Conservation (phyloP, 1,140 invertebrate genomes). For the Teleogryllus occipitalis region DNA sequence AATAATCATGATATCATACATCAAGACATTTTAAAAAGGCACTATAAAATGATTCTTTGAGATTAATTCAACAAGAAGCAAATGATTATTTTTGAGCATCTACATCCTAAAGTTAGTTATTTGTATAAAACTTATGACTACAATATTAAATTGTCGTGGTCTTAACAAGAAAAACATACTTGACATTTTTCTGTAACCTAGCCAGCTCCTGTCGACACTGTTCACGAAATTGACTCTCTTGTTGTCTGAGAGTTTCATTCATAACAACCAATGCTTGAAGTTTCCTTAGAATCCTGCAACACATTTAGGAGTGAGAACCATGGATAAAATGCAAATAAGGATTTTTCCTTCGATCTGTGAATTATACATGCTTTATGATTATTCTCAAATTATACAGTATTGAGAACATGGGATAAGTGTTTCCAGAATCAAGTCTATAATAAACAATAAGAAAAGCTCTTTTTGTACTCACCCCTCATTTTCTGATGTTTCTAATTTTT, state of each 20-base stretch:
- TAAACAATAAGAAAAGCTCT: background rate
- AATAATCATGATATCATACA: background rate
- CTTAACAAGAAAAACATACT: constrained; percentile 37
- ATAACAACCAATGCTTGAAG: constrained; percentile 56
- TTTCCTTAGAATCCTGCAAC: constrained; percentile 48
- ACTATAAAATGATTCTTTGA: too few relatives aligned
- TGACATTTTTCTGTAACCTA: constrained; percentile 47
- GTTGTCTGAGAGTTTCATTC: constrained; percentile 63
- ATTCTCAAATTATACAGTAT: too few relatives aligned
- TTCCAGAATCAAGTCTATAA: too few relatives aligned
- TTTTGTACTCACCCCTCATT: constrained; percentile 16
- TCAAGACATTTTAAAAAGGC: background rate
- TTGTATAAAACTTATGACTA: background rate
- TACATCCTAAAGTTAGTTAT: background rate
- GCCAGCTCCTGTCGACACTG: constrained; percentile 60
- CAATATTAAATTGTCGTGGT: background rate
- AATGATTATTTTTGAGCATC: background rate
- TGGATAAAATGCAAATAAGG: background rate
- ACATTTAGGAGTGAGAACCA: background rate
- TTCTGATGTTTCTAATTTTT: constrained; percentile 15
- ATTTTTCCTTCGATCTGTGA: background rate
- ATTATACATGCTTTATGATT: too few relatives aligned
- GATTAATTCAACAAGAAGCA: too few relatives aligned
- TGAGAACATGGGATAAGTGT: too few relatives aligned
- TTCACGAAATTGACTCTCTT: constrained; percentile 65